These are phyloP conservation scores for Limonius californicus DNA, from an alignment of 1,140 invertebrate genomes.

Conservation along the genomic window DNA sequence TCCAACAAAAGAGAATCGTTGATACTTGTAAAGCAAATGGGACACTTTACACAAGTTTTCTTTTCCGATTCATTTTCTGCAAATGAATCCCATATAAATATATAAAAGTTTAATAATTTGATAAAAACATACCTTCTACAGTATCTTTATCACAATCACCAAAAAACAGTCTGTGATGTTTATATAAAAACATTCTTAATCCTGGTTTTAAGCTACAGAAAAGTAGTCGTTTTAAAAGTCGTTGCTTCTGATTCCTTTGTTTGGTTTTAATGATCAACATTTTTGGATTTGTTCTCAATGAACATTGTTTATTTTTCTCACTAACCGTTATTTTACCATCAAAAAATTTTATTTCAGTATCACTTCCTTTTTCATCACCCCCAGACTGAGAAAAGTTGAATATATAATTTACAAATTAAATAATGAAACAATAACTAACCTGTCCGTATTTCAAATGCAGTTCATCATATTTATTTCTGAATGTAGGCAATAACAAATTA, in stretches of 20 bases:
- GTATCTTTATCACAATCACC: constrained; percentile 39
- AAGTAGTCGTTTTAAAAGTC: constrained; percentile 42
- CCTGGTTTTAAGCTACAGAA: constrained; percentile 44
- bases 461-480: constrained; percentile 51
- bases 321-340: constrained; percentile 35
- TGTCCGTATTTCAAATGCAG: constrained; percentile 51
- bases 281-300: constrained; percentile 29
- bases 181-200: constrained; percentile 32
- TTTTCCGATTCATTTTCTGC: constrained; percentile 38
- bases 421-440: constrained; percentile 27
- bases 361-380: constrained; percentile 31
- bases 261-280: constrained; percentile 37
- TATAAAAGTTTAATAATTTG: constrained; percentile 20
- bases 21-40: constrained; percentile 52
- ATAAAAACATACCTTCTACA: constrained; percentile 18
- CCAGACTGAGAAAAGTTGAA: too few species aligned
- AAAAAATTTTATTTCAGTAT: constrained; percentile 34
- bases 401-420: too few species aligned
- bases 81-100: constrained; percentile 17
- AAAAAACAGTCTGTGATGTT: constrained; percentile 6
- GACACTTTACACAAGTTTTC: constrained; percentile 49
- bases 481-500: constrained; percentile 53
- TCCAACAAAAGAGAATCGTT: constrained; percentile 50
- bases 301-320: constrained; percentile 33
- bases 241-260: constrained; percentile 41